phyloP scores from a whole-genome alignment of 2,888 invertebrate genomes.

The Julus scanicus region DNA sequence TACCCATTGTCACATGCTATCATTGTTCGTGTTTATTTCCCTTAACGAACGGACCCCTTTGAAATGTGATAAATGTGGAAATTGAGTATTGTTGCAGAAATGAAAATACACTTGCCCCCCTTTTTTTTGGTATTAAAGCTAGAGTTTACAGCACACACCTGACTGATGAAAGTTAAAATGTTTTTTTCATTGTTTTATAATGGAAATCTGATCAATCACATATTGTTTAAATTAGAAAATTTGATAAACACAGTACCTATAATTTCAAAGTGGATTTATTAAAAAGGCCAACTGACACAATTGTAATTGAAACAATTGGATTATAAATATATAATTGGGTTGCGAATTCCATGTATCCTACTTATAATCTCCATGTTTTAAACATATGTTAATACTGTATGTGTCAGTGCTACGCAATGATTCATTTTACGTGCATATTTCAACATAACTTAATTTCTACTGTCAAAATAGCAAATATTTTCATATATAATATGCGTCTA shows the following conservation, averaged over 20 bases:
- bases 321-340: too few relatives aligned
- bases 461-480: conserved; percentile 20
- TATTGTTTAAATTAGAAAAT: too few relatives aligned
- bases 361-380: too few relatives aligned
- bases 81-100: background rate
- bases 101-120: background rate
- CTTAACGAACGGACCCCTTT: background rate
- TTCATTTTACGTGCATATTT: background rate
- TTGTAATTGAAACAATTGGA: too few relatives aligned
- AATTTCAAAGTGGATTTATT: too few relatives aligned
- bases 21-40: background rate
- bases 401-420: background rate
- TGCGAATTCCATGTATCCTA: too few relatives aligned
- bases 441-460: background rate
- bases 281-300: too few relatives aligned
- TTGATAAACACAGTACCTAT: too few relatives aligned
- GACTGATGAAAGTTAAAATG: background rate
- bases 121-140: background rate
- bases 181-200: background rate
- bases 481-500: background rate
- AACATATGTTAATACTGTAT: background rate
- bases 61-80: conserved; percentile 22
- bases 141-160: background rate
- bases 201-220: too few relatives aligned
- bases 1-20: background rate